Conservation (phyloP, 2,888 invertebrate genomes). For the Chloromyia formosa region DNA sequence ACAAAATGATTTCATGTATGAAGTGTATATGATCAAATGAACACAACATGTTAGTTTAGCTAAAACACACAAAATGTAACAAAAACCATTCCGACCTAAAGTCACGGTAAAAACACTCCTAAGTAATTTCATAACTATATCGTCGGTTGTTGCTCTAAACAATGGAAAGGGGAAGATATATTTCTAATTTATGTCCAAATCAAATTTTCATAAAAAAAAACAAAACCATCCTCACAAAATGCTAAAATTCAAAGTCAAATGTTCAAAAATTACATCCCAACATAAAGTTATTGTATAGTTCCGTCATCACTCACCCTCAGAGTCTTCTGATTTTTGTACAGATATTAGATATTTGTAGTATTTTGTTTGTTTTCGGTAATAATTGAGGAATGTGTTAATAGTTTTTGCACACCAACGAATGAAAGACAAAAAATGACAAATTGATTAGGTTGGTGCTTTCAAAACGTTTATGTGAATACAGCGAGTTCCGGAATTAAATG, state of each 20-base stretch:
- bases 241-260: background rate
- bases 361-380: constrained; percentile 11
- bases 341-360: too few species aligned
- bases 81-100: too few species aligned
- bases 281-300: too few species aligned
- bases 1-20: too few species aligned
- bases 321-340: constrained; percentile 59
- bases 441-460: background rate
- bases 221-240: background rate
- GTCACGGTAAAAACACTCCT: too few species aligned
- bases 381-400: background rate
- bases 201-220: background rate
- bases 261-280: constrained; percentile 9
- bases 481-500: too few species aligned
- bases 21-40: too few species aligned
- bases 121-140: too few species aligned
- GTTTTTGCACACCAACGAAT: constrained; percentile 37
- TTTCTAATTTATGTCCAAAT: background rate
- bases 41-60: too few species aligned
- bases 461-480: too few species aligned
- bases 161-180: background rate
- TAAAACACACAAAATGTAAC: too few species aligned
- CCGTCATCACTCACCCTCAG: constrained; percentile 55
- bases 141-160: too few species aligned
- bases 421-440: constrained; percentile 39